Base-by-base conservation (phyloP, 2,113 vertebrate species). In the Neotragus moschatus region DNA sequence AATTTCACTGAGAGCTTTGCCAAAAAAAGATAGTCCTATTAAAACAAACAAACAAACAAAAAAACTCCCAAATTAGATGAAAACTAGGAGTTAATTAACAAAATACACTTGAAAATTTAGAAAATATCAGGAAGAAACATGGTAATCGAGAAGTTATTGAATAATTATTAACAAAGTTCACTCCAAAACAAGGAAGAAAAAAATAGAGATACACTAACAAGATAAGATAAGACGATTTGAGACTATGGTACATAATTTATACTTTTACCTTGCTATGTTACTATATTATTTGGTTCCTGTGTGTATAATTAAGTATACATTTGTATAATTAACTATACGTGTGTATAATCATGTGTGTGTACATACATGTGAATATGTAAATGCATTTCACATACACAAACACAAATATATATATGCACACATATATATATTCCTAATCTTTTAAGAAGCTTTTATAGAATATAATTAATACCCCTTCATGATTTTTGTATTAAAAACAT, bases 321-420 rank as follows among this genome's bases (percentile, higher is more conserved):
- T 2, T 88, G 4, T 56, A 56, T 56, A 56, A 26, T 11, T 61
- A 55, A 84, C 5, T 90, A 77, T 77, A 25, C 49, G 0, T 77
- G 2, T 88, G 4, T 30, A 61, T 61, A 61, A 61, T 15, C 26
- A 30, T 61, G 3, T 84, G 55, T 39, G 51, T 60, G 53, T 26
- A 56, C 5, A 84, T 6, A 33, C 4, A 25, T 9, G 17, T 51
- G n/a, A 23, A 75, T 28, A 10, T 23, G 43, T 90, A 96, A 47
- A 84, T 23, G 75, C 3, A 47, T 6, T 12, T 15, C 12, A 28
- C 16, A 73, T 13, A 36, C 17, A 60, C 23, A 58, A 26, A 28
- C 13, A 25, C 15, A 28, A 3, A 56, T 23, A 61, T 33, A n/a
- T n/a, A 49, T 28, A 8, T 3, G 8, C 0, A 30, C 3, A 60